Evolutionary conservation across 2,113 vertebrate genomes (phyloP).

Genomic region (Grus americana): DNA sequence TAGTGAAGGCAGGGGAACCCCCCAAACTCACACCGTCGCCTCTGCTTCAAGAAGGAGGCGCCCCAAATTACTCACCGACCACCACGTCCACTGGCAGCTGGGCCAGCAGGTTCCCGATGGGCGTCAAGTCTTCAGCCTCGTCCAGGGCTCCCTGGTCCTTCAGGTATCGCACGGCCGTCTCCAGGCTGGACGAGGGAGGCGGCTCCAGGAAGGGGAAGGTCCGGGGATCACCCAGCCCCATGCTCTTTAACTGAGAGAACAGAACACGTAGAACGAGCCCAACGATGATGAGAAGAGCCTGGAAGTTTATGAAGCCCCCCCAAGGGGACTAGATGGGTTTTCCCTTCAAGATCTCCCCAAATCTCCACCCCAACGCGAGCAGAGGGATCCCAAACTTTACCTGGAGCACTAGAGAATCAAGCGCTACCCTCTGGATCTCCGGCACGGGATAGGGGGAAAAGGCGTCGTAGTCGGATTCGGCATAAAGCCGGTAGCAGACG

Average conservation of each 20-base stretch:
- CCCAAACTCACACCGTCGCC: accelerated
- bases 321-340: accelerated
- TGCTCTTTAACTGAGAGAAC: slow-evolving; percentile 88
- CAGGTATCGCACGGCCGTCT: slow-evolving; percentile 86
- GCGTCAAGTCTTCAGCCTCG: slow-evolving; percentile 74
- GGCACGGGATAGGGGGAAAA: slow-evolving; percentile 88
- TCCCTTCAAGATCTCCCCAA: accelerated
- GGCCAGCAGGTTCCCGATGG: slow-evolving; percentile 86
- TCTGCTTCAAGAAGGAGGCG: accelerated
- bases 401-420: slow-evolving; percentile 88
- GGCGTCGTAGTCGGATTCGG: slow-evolving; percentile 86
- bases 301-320: neutral
- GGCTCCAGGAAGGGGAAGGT: slow-evolving; percentile 91
- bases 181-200: slow-evolving; percentile 84
- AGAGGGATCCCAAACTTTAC: slow-evolving; percentile 30
- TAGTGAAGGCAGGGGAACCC: accelerated
- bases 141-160: slow-evolving; percentile 89
- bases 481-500: slow-evolving; percentile 90
- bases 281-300: accelerated
- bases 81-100: slow-evolving; percentile 92
- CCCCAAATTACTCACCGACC: slow-evolving; percentile 77
- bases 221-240: slow-evolving; percentile 88
- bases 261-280: accelerated
- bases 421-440: slow-evolving; percentile 88
- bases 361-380: accelerated